Evolutionary conservation across 2,888 invertebrate species (phyloP).

Genomic region (Dorcus hopei): DNA sequence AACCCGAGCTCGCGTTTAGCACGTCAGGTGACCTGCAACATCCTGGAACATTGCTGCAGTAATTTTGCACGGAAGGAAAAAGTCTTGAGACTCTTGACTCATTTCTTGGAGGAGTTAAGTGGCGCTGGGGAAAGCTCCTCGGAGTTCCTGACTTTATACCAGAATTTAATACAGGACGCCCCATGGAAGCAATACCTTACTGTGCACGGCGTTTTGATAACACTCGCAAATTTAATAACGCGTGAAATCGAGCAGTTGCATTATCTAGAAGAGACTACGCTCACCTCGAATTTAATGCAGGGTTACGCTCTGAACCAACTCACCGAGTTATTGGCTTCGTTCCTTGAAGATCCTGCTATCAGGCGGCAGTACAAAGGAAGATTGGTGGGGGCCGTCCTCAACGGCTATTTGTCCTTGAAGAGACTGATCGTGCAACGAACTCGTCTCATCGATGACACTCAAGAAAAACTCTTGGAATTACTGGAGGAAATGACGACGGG

Average conservation of each 20-base stretch:
- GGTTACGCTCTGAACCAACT: slow-evolving; percentile 84
- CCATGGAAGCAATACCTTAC: slow-evolving; percentile 95
- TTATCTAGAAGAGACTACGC: slow-evolving; percentile 84
- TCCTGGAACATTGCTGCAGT: slow-evolving; percentile 79
- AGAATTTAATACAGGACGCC: slow-evolving; percentile 76
- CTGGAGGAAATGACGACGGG: slow-evolving; percentile 95
- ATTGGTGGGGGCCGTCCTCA: slow-evolving; percentile 84
- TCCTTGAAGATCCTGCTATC: slow-evolving; percentile 83
- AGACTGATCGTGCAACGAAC: slow-evolving; percentile 93
- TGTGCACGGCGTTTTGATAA: slow-evolving; percentile 77
- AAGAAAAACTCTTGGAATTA: slow-evolving; percentile 87
- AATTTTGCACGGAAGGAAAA: slow-evolving; percentile 66
- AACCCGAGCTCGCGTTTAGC: slow-evolving; percentile 88
- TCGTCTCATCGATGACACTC: slow-evolving; percentile 92
- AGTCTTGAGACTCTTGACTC: slow-evolving; percentile 81
- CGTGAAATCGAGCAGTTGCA: slow-evolving; percentile 87
- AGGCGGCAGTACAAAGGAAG: slow-evolving; percentile 87
- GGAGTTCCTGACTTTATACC: slow-evolving; percentile 85
- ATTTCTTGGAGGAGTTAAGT: slow-evolving; percentile 83
- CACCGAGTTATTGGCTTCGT: slow-evolving; percentile 67
- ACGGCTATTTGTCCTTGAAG: slow-evolving; percentile 88
- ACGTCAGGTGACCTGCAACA: slow-evolving; percentile 83
- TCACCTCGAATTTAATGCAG: slow-evolving; percentile 91
- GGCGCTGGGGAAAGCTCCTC: slow-evolving; percentile 87
- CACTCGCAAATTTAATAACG: slow-evolving; percentile 81